Base-by-base conservation (phyloP, 2,888 invertebrate genomes). In the Apamea monoglypha region DNA sequence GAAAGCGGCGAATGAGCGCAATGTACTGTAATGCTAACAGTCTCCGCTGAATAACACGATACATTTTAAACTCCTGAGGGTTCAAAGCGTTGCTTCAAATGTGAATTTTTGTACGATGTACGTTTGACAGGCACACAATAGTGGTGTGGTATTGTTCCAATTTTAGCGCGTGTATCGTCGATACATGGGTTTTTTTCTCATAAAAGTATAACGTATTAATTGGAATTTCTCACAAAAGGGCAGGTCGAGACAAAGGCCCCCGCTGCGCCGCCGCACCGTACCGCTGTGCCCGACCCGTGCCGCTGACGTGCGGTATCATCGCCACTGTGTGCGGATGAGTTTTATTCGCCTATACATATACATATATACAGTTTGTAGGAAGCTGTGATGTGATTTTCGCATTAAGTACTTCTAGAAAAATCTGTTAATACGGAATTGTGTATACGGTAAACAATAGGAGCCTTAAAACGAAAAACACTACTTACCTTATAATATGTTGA, bases 221-320 rank as follows among this genome's bases (percentile, higher is more conserved):
- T 94, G 94, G 92, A 94, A 94, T 94, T 92, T 91, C 92, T 92
- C 90, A 94, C 94, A 95, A 94, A 94, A 92, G 93, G 91, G 87
- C 80, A 90, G 85, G 83, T 81, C 85, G 84, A 90, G 91, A 93
- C 93, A 94, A 94, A 94, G 91, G 84, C 85, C 80, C 89, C 89
- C 86, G 84, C 81, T 80, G 88, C 79, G 86, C 80, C 86, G 84
- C 82, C 36, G 61, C 61, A 36, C 18, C 78, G 89, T 77, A 84
- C 78, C 78, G 88, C 87, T 85, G 87, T 85, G 85, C 83, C 88
- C 88, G 88, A 90, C 87, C 85, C 86, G 86, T 87, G 85, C 85
- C 83, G 76, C 74, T 92, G 93, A 93, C 93, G 85, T 90, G 92
- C 88, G 90, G 90, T 92, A 89, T 92, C 92, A 90, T 90, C 83